Base-by-base conservation (phyloP, 2,888 invertebrate genomes). In the Prenolepis imparis region DNA sequence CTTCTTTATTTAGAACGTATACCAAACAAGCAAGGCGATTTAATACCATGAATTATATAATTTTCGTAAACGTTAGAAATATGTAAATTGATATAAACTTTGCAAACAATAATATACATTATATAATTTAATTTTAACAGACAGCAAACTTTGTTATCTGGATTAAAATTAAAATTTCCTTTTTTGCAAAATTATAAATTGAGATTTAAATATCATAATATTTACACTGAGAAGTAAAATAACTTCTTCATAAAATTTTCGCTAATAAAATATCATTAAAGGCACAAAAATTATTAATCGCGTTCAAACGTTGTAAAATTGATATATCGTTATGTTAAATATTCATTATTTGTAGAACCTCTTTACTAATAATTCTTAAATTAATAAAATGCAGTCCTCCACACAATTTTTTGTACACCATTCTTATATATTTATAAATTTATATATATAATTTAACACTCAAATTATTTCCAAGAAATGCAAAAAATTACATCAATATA, bases 21-120 rank as follows among this genome's bases (percentile, higher is more conserved):
- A 18, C 18, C 8, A 68, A n/a, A 32, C 3, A 32, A n/a, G 18
- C 44, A 28, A 9, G 28, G 12, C 5, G 1, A 48, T n/a, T 48
- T 48, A 67, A 67, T 48, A 67, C 2, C 28, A 8, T 48, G 1
- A 68, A 21, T 63, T 64, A 39, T 39, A 64, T 24, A 32, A 68
- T 68, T n/a, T 48, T 32, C 9, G 24, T 39, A 24, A 44, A 18
- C 4, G 5, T 68, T 18, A n/a, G 18, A 28, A 68, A 68, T 12
- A 44, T 68, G 28, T 68, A 44, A 48, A 68, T 66, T 15, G 6
- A 66, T 15, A 11, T n/a, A 32, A 68, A 32, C 12, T 68, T 48
- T 44, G 4, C 12, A 67, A 18, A 0, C 11, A 12, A 32, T 48
- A 48, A 67, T 5, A 44, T 11, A n/a, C n/a, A n/a, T 67, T 1